Evolutionary conservation across 2,888 invertebrate species (phyloP).

Genomic region (Dolomedes plantarius): DNA sequence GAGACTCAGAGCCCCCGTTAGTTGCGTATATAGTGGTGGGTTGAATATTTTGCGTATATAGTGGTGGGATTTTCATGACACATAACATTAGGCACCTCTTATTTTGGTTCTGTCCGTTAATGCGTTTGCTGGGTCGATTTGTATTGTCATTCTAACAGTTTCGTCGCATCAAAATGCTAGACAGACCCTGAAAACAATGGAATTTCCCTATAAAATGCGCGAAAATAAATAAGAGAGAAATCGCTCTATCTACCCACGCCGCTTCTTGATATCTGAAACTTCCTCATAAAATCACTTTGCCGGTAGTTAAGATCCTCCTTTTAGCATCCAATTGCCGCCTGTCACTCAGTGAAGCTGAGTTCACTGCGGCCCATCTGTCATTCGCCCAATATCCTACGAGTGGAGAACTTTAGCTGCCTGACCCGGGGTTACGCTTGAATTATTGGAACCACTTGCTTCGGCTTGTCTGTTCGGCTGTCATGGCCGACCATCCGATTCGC

Average conservation of each 20-base stretch:
- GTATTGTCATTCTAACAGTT: too few relatives aligned
- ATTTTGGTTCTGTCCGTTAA: too few relatives aligned
- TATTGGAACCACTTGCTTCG: background rate
- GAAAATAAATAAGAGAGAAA: background rate
- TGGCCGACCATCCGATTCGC: slow-evolving; percentile 4
- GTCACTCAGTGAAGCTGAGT: background rate
- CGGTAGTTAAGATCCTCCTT: background rate
- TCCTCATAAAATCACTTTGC: background rate
- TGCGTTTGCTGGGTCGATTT: too few relatives aligned
- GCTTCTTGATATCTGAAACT: background rate
- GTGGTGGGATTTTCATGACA: too few relatives aligned
- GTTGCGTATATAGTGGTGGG: too few relatives aligned
- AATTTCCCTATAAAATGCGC: too few relatives aligned
- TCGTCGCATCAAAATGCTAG: too few relatives aligned
- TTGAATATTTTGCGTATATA: too few relatives aligned
- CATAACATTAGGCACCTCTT: too few relatives aligned
- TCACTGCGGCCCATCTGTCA: background rate
- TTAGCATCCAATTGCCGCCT: slow-evolving; percentile 12
- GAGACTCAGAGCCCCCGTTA: too few relatives aligned
- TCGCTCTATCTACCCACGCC: background rate
- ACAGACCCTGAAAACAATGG: too few relatives aligned
- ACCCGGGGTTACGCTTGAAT: slow-evolving; percentile 16
- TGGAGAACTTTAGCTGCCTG: background rate
- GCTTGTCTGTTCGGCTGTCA: background rate
- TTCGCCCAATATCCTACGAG: background rate